Evolutionary conservation across 2,797 vertebrate species (phyloP).

Genomic region (Dermochelys coriacea): DNA sequence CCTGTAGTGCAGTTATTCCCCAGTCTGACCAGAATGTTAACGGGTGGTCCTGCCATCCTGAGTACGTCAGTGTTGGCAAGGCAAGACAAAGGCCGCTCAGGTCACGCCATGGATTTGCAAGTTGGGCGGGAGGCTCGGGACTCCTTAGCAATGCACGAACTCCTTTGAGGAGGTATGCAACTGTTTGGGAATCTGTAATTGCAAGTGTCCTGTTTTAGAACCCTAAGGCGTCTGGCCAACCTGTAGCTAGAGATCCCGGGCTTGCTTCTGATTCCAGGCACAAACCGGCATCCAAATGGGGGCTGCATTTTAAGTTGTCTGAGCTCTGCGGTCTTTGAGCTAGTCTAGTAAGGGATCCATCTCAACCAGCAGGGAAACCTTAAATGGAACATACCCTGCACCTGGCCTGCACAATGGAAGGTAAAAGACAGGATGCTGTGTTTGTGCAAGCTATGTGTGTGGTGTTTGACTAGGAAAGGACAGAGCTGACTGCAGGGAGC

Average conservation of each 20-base stretch:
- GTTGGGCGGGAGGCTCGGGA: no score
- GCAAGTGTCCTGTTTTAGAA: not conserved
- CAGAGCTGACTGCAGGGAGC: no score
- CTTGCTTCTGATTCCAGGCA: accelerated
- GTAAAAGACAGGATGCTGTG: no score
- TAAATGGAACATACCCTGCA: no score
- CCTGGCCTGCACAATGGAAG: no score
- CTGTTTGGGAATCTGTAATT: accelerated
- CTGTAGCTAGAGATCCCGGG: not conserved
- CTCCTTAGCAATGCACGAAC: not conserved
- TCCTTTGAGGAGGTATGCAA: not conserved
- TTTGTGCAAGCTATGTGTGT: no score
- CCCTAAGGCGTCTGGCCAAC: not conserved
- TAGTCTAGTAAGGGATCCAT: no score
- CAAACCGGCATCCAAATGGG: not conserved
- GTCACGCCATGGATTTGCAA: not conserved
- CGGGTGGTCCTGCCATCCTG: not conserved
- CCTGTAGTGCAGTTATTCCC: no score
- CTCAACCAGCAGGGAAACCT: no score
- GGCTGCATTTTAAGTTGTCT: no score
- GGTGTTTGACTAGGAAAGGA: no score
- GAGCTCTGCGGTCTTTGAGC: no score
- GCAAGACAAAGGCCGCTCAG: not conserved
- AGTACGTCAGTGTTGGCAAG: not conserved
- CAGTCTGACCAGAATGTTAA: not conserved